Evolutionary conservation across 2,797 vertebrate genomes (phyloP).

Genomic region (Sylvia borin): DNA sequence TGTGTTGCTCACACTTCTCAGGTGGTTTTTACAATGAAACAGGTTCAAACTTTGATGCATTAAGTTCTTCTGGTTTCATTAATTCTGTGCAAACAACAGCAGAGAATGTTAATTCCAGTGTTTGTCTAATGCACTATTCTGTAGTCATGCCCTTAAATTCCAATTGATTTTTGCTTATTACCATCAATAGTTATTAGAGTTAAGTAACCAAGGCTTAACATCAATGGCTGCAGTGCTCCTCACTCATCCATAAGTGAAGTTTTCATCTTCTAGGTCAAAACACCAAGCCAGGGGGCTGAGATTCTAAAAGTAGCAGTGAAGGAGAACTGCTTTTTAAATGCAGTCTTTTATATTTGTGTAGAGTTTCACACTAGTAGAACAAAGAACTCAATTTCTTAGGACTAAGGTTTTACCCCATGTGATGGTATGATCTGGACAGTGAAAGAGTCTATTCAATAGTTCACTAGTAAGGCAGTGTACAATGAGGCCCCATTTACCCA

Average conservation of each 20-base stretch:
- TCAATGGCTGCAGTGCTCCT: neutral
- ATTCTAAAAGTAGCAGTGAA: neutral
- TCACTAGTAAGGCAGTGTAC: neutral
- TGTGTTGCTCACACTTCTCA: neutral
- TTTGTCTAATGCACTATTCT: neutral
- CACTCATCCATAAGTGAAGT: neutral
- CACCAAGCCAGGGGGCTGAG: neutral
- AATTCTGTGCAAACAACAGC: neutral
- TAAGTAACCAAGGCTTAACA: neutral
- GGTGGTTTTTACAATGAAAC: neutral
- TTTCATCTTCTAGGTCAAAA: neutral
- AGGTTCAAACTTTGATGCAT: neutral
- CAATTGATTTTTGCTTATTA: neutral
- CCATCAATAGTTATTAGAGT: neutral
- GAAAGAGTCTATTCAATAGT: neutral
- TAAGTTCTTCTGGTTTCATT: neutral
- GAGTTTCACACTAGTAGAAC: neutral
- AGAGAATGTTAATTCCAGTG: neutral
- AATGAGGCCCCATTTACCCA: neutral
- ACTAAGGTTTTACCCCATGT: neutral
- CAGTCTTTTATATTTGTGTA: neutral
- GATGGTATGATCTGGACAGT: neutral
- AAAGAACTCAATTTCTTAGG: neutral
- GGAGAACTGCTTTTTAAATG: neutral
- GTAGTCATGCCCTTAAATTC: neutral